Evolutionary conservation across 1,140 invertebrate species (phyloP), one percentile per base, ranked within the genome.

Genomic region (Myzus persicae): DNA sequence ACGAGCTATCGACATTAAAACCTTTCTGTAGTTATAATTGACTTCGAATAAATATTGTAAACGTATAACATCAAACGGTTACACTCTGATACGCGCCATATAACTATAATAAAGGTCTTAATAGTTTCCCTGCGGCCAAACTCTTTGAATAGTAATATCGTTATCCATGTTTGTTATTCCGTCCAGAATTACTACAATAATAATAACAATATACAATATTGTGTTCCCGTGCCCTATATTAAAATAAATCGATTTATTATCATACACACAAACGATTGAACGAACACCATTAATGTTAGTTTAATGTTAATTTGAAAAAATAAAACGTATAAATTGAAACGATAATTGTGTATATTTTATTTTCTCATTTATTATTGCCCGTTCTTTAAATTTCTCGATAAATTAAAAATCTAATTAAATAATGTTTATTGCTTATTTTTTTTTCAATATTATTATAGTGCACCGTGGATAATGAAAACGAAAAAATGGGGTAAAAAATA

Each of bases 351-450:
- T 67, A 67, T n/a, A n/a, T n/a, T n/a, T 67, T 18, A n/a, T n/a
- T n/a, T 59, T 14, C 31, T 67, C n/a, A 38, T 40, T 82, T 84
- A 84, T 82, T 84, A 84, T 40, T 84, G 24, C 38, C 38, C 82
- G 82, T 4, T 38, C 59, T 67, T 67, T 31, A 67, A n/a, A 31
- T n/a, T n/a, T 76, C 40, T 11, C 22, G 24, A 84, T 42, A 24
- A 42, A 84, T 84, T 84, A 84, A 40, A 84, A 84, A 84, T 84
- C 82, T 84, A 84, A 84, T 84, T 84, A 84, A 84, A 84, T 26
- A 84, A 84, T 84, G 82, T 84, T 40, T 84, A 40, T 84, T 42
- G 82, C 38, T 84, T 42, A 11, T 8, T 42, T 84, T 84, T 84
- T 38, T 84, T 84, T 42, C 38, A 31, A 84, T 40, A 26, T 40